Conservation (phyloP, 2,888 invertebrate species). For the Dorcus hopei region DNA sequence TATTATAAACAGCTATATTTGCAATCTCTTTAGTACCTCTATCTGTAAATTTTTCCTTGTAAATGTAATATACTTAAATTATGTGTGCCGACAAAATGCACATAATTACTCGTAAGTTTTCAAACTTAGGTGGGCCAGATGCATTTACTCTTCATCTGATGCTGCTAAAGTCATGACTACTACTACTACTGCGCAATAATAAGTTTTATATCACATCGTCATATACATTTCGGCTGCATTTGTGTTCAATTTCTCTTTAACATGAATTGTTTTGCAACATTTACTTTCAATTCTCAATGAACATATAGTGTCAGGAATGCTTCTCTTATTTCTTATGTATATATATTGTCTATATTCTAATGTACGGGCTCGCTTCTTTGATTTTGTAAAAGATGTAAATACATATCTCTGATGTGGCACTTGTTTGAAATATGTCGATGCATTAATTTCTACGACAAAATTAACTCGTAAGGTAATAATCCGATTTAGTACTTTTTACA, state of each 20-base stretch:
- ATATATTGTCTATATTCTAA: too few relatives aligned
- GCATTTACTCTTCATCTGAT: conserved; percentile 22
- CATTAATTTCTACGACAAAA: too few relatives aligned
- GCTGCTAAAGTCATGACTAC: conserved; percentile 10
- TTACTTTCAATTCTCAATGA: too few relatives aligned
- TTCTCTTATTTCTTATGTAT: too few relatives aligned
- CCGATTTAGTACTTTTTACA: too few relatives aligned
- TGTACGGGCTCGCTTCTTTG: too few relatives aligned
- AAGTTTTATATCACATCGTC: conserved; percentile 18
- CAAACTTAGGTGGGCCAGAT: conserved; percentile 19
- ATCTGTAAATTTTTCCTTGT: conserved; percentile 43
- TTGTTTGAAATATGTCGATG: too few relatives aligned
- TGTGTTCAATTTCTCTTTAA: neutral
- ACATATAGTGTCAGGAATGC: too few relatives aligned
- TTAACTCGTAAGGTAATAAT: too few relatives aligned
- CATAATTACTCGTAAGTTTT: conserved; percentile 31
- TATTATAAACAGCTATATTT: conserved; percentile 37
- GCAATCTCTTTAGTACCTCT: conserved; percentile 46
- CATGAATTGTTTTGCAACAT: too few relatives aligned
- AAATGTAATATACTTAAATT: conserved; percentile 32
- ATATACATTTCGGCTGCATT: neutral
- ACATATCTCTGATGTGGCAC: too few relatives aligned
- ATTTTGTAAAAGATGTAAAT: too few relatives aligned
- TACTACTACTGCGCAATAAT: conserved; percentile 21
- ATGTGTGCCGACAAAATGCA: conserved; percentile 49